Base-by-base conservation (phyloP, 2,797 vertebrate genomes). In the Apogon hyalosoma region DNA sequence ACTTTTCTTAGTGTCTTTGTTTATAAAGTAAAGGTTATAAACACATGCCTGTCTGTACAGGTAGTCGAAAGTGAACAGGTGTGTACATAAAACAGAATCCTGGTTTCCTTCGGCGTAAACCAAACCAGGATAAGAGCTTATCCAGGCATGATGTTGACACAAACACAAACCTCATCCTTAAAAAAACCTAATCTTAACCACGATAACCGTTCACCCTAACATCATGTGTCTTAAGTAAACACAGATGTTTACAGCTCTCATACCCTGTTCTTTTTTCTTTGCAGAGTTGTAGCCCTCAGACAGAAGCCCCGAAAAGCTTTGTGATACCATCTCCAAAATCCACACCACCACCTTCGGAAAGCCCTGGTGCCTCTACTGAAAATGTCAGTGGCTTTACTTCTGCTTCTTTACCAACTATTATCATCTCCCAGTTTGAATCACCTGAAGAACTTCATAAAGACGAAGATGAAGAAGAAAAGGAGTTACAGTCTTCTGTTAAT, bases 241-340 rank as follows among this genome's bases (percentile, higher is more conserved):
- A 36, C 33, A 36, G 33, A 36, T 10, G 1, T 36, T 36, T 36
- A 10, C 49, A 41, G 9, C 69, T 56, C 55, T 77, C 70, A 65
- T 11, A 55, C 40, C 18, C 21, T 53, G 43, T 13, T 70, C 67
- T 75, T 16, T 72, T 76, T 79, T 46, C 40, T 85, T 64, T 48
- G 50, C 87, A 93, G 91, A 84, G 11, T 62, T 74, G 58, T 1
- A 83, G 52, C 56, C 68, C 47, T 49, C 82, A 71, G 49, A 75
- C 77, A 11, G 86, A 88, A 53, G 13, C 63, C 24, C 59, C 63
- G 0, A 83, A 84, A 73, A 84, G 82, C 66, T 79, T 67, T 63
- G 4, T 36, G 13, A 2, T 14, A 16, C n/a, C 66, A 49, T 55
- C 64, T 62, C 36, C 42, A 50, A 63, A 87, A 63, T 54, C 63